These are phyloP conservation scores for Holocentrus rufus DNA, from an alignment of 2,797 vertebrate genomes.

Conservation along the genomic window DNA sequence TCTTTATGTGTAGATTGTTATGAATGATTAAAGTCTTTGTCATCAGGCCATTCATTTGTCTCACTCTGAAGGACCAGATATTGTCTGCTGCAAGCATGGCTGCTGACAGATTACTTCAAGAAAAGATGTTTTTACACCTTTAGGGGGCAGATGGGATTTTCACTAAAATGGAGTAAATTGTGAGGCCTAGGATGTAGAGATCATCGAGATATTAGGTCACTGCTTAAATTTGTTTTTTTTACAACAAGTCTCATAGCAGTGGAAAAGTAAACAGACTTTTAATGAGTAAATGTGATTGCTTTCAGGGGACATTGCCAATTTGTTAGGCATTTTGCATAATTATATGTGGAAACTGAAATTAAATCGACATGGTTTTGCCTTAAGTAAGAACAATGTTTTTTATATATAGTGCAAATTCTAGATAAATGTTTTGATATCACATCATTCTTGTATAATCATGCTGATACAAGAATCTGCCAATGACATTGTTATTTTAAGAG, in stretches of 20 bases:
- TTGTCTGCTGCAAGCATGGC: constrained; percentile 27
- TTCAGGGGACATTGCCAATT: not conserved
- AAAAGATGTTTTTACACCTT: constrained; percentile 53
- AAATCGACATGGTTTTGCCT: not conserved
- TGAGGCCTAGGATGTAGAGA: constrained; percentile 32
- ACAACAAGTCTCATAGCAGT: not conserved
- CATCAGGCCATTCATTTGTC: constrained; percentile 30
- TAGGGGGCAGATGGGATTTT: constrained; percentile 24
- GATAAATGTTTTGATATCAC: too few species aligned
- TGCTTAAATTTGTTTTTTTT: constrained; percentile 2
- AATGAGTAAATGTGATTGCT: not conserved
- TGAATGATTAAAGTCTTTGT: constrained; percentile 37
- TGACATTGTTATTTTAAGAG: too few species aligned
- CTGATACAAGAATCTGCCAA: not conserved
- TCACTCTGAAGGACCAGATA: constrained; percentile 36
- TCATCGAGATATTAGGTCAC: constrained; percentile 23
- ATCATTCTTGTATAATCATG: too few species aligned
- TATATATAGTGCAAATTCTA: too few species aligned
- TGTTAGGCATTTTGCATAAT: not conserved
- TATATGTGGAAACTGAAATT: not conserved
- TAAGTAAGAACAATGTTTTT: too few species aligned
- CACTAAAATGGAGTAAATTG: constrained; percentile 39
- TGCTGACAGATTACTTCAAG: constrained; percentile 40
- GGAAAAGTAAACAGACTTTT: not conserved
- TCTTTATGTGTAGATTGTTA: constrained; percentile 10